Percentiles rank a stretch among this genome's conserved stretches.
These are phyloP conservation scores for Pteropus rufus DNA, from an alignment of 2,797 vertebrate species.

Conservation along the genomic window DNA sequence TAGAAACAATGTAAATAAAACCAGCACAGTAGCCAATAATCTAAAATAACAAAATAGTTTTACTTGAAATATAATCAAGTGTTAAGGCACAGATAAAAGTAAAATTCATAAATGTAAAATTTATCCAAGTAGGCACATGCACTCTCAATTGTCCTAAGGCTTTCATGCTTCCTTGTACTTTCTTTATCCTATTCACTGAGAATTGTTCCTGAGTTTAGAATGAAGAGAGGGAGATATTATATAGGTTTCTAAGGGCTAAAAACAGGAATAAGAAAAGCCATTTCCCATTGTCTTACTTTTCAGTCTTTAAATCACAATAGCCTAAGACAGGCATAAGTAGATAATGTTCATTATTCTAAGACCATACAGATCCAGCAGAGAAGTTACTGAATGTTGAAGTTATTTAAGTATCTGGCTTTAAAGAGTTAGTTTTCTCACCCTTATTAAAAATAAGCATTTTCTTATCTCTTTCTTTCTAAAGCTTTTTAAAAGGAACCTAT, in stretches of 20 bases:
- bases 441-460: neutral
- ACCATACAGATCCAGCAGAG: neutral
- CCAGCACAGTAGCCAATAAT: neutral
- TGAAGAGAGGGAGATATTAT: neutral
- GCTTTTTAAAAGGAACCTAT: neutral
- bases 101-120: neutral
- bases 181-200: neutral
- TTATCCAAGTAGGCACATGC: neutral
- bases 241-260: neutral
- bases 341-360: neutral
- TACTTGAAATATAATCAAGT: conserved; percentile 41
- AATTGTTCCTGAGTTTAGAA: neutral
- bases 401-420: neutral
- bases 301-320: neutral
- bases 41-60: conserved; percentile 54
- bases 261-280: neutral
- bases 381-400: neutral
- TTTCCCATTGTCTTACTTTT: neutral
- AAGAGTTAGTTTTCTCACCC: neutral
- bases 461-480: neutral
- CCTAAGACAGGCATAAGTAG: neutral
- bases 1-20: conserved; percentile 55
- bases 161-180: neutral
- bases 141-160: neutral
- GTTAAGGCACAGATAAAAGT: neutral